Conservation (phyloP, 1,140 invertebrate genomes). For the Drosophila suzukii region DNA sequence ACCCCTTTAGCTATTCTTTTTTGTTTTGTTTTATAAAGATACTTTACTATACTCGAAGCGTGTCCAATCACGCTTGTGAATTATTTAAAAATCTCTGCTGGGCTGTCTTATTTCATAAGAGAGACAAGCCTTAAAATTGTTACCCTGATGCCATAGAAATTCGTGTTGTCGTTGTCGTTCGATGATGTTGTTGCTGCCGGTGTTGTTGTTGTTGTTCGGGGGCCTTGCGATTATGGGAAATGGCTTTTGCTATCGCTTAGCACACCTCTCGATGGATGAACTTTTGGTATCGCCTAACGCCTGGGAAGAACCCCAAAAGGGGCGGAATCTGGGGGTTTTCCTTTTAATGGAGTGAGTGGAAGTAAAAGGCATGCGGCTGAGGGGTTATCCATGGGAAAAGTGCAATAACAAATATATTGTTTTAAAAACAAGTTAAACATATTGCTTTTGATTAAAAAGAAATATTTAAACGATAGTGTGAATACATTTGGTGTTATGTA, state of each 20-base stretch:
- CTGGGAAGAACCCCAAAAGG: conserved; percentile 47
- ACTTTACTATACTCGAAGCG: conserved; percentile 42
- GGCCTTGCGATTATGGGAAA: conserved; percentile 61
- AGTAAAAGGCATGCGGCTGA: conserved; percentile 23
- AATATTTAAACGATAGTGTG: no score
- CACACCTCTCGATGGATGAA: conserved; percentile 56
- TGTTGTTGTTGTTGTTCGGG: conserved; percentile 20
- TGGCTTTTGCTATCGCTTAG: conserved; percentile 61
- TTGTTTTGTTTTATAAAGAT: neutral
- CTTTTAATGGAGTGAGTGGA: conserved; percentile 21
- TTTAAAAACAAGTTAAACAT: no score
- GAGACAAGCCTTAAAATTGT: conserved; percentile 67
- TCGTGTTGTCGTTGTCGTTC: conserved; percentile 49
- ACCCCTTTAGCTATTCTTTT: neutral
- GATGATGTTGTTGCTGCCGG: conserved; percentile 7
- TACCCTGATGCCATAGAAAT: conserved; percentile 63
- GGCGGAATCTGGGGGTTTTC: conserved; percentile 22
- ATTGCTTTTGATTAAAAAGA: neutral
- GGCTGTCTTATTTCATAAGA: conserved; percentile 52
- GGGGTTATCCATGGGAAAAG: conserved; percentile 7
- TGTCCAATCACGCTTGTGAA: conserved; percentile 67
- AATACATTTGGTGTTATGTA: no score
- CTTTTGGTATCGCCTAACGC: conserved; percentile 54
- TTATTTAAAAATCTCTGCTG: conserved; percentile 61
- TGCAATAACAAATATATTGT: no score